These are phyloP conservation scores for Epinotia brunnichana DNA, from an alignment of 2,888 invertebrate species.

Conservation along the genomic window DNA sequence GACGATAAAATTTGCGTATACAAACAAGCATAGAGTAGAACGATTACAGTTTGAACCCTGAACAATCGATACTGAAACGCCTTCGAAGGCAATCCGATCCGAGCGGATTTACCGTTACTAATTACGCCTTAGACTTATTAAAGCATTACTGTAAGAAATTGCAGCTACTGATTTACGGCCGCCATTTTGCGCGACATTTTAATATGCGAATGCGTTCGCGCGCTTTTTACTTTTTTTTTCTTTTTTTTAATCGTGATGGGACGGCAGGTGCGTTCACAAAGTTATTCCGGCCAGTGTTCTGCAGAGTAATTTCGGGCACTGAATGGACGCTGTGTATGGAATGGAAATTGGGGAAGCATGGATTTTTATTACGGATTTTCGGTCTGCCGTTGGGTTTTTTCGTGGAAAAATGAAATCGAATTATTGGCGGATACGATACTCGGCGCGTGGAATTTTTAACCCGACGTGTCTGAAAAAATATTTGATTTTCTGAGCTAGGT, in stretches of 20 bases:
- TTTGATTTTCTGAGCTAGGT: constrained; percentile 14
- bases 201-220: constrained; percentile 74
- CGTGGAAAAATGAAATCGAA: constrained; percentile 45
- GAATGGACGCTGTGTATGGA: constrained; percentile 66
- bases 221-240: constrained; percentile 64
- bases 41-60: constrained; percentile 53
- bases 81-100: constrained; percentile 55
- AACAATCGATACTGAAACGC: constrained; percentile 53
- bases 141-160: constrained; percentile 73
- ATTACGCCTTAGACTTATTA: constrained; percentile 80
- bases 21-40: constrained; percentile 52
- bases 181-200: constrained; percentile 79
- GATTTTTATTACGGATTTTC: constrained; percentile 55
- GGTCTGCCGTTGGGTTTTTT: constrained; percentile 37
- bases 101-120: constrained; percentile 74
- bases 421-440: constrained; percentile 43
- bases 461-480: constrained; percentile 14
- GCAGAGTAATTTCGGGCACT: constrained; percentile 67
- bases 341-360: constrained; percentile 62
- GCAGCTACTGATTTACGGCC: constrained; percentile 75
- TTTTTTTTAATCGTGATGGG: constrained; percentile 69
- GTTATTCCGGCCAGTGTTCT: constrained; percentile 64
- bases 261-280: constrained; percentile 73
- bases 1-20: constrained; percentile 53
- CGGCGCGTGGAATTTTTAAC: constrained; percentile 40